phyloP scores from a whole-genome alignment of 2,113 vertebrate genomes.

The Xerus inauris region DNA sequence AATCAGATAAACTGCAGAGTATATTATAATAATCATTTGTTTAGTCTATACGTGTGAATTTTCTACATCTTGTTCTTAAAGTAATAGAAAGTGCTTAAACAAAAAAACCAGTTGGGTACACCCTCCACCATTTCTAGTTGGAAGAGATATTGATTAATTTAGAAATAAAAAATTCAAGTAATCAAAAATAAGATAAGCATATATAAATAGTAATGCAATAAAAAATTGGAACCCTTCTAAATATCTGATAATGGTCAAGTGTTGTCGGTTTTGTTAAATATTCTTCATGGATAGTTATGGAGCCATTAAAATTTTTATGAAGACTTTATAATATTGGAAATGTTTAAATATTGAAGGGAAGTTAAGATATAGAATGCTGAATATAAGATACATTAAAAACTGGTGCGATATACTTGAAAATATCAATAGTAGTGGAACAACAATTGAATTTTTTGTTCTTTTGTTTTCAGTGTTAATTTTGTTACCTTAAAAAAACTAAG shows the following conservation, averaged over 20 bases:
- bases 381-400: neutral
- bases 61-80: neutral
- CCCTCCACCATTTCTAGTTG: neutral
- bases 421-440: neutral
- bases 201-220: neutral
- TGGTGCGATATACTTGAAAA: conserved; percentile 33
- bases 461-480: conserved; percentile 41
- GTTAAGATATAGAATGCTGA: neutral
- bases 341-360: conserved; percentile 51
- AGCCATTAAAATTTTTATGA: conserved; percentile 33
- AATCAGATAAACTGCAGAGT: neutral
- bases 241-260: neutral
- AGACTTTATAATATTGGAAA: conserved; percentile 5
- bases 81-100: neutral
- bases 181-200: neutral
- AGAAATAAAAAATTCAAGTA: conserved; percentile 53
- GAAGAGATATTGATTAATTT: conserved; percentile 6
- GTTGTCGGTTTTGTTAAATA: conserved; percentile 12
- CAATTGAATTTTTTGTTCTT: neutral
- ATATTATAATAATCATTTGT: neutral
- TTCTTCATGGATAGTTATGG: neutral
- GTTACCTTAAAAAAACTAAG: neutral
- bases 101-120: neutral
- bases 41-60: neutral
- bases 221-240: neutral